Percentiles rank a stretch among this genome's conserved stretches.
These are phyloP conservation scores for Tenthredo distinguenda DNA, from an alignment of 2,888 invertebrate genomes.

Conservation along the genomic window DNA sequence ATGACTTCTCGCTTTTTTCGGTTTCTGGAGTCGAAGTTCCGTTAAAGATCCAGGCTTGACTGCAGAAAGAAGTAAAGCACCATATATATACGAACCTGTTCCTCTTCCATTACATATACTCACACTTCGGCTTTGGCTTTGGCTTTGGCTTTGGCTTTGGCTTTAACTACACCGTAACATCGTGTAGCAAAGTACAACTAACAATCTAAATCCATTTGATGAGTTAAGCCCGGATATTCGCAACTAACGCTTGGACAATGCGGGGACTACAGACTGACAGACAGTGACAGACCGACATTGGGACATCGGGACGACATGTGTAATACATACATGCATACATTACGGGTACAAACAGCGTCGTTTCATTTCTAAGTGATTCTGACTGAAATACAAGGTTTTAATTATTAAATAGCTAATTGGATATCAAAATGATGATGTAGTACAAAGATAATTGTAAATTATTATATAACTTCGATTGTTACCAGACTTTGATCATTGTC, in stretches of 20 bases:
- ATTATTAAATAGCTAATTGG: background rate
- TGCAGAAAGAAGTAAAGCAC: background rate
- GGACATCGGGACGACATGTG: background rate
- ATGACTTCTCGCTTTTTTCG: background rate
- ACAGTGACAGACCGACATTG: background rate
- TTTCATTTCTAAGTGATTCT: background rate
- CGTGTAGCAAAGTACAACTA: background rate
- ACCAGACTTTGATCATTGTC: background rate
- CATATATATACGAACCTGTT: slow-evolving; percentile 13
- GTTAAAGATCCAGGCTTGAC: background rate
- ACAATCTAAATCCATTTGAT: slow-evolving; percentile 40
- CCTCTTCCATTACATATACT: background rate
- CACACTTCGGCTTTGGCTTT: background rate
- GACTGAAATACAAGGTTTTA: background rate
- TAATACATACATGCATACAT: background rate
- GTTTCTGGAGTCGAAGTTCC: background rate
- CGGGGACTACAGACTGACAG: background rate
- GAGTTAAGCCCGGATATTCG: slow-evolving; percentile 47
- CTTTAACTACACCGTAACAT: background rate
- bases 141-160: background rate
- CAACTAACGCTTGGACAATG: slow-evolving; percentile 34
- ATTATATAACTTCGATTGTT: background rate
- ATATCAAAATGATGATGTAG: background rate
- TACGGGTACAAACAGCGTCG: background rate
- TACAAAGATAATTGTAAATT: background rate